Base-by-base conservation (phyloP, 1,140 invertebrate genomes). In the Stegodyphus mimosarum region DNA sequence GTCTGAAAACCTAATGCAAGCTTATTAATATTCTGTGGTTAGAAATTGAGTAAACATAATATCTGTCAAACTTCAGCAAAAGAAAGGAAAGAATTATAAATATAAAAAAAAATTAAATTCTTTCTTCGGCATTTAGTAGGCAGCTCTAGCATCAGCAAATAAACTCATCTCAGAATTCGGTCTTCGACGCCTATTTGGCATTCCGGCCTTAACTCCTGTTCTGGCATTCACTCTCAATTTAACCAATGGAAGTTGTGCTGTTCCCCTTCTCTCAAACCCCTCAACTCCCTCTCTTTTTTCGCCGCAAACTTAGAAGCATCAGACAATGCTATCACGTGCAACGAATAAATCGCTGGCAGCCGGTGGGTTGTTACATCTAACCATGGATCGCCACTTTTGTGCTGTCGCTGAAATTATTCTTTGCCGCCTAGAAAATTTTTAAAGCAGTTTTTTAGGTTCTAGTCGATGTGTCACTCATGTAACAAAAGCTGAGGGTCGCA, bases 181-280 rank as follows among this genome's bases (percentile, higher is more conserved):
- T 71, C 49, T 71, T 71, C 76, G 9, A 33, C 7, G 64, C 49
- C 76, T 67, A 48, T 67, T 83, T 83, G 69, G 79, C 60, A 83
- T 83, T 83, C 79, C n/a, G 55, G 7, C 18, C 71, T 10, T 48
- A n/a, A 6, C 48, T 52, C 18, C 79, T 74, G 71, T 15, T 66
- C 74, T 83, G 79, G 79, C 71, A 83, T 83, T 74, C 71, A 66
- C 70, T 55, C 77, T 71, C 77, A 70, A 80, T 80, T 80, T 83
- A 67, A 83, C 70, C 55, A 63, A 67, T 83, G 60, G 55, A 33
- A 17, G 60, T 51, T 7, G 15, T 7, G 48, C 17, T 7, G 13
- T 48, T 10, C 73, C 73, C 53, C 78, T 18, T 71, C 69, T 33
- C 18, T 33, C 33, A 33, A 33, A 33, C 33, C 33, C 33, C 33